phyloP scores from a whole-genome alignment of 2,113 vertebrate genomes.

The Microtus ochrogaster region DNA sequence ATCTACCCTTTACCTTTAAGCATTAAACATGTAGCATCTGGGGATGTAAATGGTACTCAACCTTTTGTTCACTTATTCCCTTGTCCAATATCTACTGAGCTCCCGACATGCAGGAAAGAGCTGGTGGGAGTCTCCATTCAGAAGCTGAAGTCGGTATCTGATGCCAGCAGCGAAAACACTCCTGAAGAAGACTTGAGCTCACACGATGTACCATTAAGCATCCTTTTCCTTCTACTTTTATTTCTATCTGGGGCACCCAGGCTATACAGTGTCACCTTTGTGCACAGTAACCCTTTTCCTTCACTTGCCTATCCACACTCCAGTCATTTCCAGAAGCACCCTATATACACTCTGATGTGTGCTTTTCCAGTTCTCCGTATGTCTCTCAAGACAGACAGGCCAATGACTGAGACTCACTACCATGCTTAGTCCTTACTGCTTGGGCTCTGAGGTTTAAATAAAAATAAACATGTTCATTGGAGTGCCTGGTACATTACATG shows the following conservation, averaged over 20 bases:
- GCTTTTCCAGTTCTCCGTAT: accelerated
- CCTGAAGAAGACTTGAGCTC: background rate
- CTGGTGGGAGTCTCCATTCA: background rate
- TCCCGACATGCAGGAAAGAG: background rate
- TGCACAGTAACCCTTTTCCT: background rate
- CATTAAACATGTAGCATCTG: background rate
- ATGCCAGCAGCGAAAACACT: background rate
- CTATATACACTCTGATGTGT: no score
- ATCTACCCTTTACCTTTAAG: background rate
- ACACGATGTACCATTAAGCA: background rate
- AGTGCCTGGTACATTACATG: background rate
- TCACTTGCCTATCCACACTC: background rate
- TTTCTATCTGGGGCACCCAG: background rate
- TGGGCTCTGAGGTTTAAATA: background rate
- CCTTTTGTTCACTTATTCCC: background rate
- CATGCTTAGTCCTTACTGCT: background rate
- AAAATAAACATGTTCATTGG: background rate
- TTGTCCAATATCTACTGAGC: background rate
- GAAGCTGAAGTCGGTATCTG: background rate
- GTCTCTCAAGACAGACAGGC: no score
- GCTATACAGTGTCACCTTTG: background rate
- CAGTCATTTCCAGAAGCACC: background rate
- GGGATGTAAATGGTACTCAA: background rate
- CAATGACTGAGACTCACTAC: background rate
- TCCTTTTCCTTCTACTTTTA: no score